These are phyloP conservation scores for Heptranchias perlo DNA, from an alignment of 2,113 vertebrate genomes.

Conservation along the genomic window DNA sequence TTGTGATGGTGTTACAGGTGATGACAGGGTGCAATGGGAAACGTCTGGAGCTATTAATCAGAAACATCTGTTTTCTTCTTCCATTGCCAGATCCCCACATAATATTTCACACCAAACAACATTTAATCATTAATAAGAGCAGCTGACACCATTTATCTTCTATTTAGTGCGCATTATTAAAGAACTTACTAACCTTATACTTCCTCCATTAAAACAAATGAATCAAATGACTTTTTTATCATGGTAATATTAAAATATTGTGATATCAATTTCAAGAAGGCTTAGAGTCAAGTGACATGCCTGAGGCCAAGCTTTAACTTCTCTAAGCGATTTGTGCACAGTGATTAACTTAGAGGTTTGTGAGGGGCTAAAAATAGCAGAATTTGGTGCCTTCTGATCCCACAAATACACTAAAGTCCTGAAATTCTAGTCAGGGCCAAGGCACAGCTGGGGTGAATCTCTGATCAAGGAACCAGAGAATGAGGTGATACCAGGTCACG, in stretches of 20 bases:
- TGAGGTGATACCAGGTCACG: not conserved
- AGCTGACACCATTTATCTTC: not conserved
- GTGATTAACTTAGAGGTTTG: not conserved
- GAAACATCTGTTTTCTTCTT: constrained; percentile 2
- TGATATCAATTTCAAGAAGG: not conserved
- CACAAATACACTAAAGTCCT: not conserved
- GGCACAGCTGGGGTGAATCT: too few relatives aligned
- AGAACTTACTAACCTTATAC: not conserved
- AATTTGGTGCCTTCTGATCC: not conserved
- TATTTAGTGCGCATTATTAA: not conserved
- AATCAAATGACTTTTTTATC: constrained; percentile 15
- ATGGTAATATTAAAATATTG: not conserved
- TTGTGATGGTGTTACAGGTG: not conserved
- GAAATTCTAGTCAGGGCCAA: not conserved
- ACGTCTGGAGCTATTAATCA: not conserved
- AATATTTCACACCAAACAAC: not conserved
- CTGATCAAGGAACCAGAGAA: not conserved
- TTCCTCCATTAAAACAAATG: not conserved
- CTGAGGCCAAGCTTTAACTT: not conserved
- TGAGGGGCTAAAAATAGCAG: not conserved
- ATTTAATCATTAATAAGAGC: constrained; percentile 2
- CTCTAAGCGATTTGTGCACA: not conserved
- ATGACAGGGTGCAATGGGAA: constrained; percentile 5
- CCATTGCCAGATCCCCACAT: not conserved
- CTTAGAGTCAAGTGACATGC: not conserved